Evolutionary conservation across 2,113 vertebrate species (phyloP).

Genomic region (Lethenteron camtschaticum): DNA sequence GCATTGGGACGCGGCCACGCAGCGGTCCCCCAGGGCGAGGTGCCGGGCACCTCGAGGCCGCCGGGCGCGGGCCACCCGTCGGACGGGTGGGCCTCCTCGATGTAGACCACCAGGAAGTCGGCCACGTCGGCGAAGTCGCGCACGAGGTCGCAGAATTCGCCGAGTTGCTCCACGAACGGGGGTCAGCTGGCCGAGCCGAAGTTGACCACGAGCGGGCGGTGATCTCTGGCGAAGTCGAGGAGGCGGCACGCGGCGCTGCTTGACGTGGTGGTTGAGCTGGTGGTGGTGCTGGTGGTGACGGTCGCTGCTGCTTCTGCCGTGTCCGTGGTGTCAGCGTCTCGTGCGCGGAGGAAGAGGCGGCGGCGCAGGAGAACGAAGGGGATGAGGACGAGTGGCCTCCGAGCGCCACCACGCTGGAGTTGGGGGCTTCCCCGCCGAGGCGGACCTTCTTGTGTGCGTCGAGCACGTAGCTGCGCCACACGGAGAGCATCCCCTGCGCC

Average conservation of each 20-base stretch:
- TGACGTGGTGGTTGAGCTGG: not conserved
- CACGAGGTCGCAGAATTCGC: constrained; percentile 66
- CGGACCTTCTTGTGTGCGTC: constrained; percentile 94
- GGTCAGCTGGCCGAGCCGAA: constrained; percentile 97
- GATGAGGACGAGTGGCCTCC: constrained; percentile 12
- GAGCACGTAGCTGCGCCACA: constrained; percentile 86
- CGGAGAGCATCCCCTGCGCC: constrained; percentile 62
- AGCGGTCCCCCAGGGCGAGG: constrained; percentile 55
- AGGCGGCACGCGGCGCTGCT: constrained; percentile 35
- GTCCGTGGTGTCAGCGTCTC: too few relatives aligned
- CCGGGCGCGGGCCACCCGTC: constrained; percentile 75
- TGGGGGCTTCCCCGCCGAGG: constrained; percentile 62
- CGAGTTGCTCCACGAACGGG: constrained; percentile 70
- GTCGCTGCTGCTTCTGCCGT: too few relatives aligned
- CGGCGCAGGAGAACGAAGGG: too few relatives aligned
- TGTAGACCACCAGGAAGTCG: constrained; percentile 88
- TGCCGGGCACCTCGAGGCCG: constrained; percentile 62
- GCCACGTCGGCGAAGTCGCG: constrained; percentile 75
- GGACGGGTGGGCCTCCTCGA: constrained; percentile 84
- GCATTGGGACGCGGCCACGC: constrained; percentile 47
- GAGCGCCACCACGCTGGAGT: constrained; percentile 67
- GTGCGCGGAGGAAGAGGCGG: too few relatives aligned
- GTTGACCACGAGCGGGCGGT: constrained; percentile 79
- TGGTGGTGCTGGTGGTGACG: not conserved
- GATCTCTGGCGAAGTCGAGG: constrained; percentile 58